Evolutionary conservation across 2,888 invertebrate genomes (phyloP).

Genomic region (Diploptera punctata): DNA sequence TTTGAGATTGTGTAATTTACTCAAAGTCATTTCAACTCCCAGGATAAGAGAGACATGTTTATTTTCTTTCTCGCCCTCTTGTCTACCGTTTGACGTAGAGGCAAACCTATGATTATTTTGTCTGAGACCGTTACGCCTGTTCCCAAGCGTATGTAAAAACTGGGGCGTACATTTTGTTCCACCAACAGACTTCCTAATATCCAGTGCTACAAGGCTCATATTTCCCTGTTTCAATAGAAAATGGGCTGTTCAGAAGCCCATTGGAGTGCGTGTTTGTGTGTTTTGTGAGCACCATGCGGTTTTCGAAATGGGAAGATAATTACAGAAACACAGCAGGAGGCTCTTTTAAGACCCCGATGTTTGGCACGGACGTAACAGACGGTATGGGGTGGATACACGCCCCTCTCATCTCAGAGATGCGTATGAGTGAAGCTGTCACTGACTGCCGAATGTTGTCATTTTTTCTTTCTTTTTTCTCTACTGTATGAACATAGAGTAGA

Average conservation of each 20-base stretch:
- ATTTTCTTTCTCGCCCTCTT: too few species aligned
- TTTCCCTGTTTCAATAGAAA: background rate
- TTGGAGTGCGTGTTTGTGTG: conserved; percentile 36
- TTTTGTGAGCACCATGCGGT: conserved; percentile 35
- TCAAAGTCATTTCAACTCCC: too few species aligned
- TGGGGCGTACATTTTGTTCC: background rate
- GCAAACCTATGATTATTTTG: too few species aligned
- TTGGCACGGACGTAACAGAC: conserved; percentile 5
- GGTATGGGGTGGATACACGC: conserved; percentile 2
- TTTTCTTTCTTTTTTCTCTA: background rate
- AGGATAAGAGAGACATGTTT: too few species aligned
- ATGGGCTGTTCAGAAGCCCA: background rate
- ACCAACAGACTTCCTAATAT: background rate
- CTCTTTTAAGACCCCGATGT: conserved; percentile 12
- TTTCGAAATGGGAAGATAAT: conserved; percentile 35
- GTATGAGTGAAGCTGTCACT: background rate
- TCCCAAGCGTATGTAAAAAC: too few species aligned
- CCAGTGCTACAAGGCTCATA: background rate
- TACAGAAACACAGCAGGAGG: conserved; percentile 33
- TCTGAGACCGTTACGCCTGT: too few species aligned
- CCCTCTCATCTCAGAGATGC: background rate
- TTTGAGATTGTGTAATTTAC: too few species aligned
- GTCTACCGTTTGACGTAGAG: too few species aligned
- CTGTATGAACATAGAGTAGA: background rate
- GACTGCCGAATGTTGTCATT: background rate